Conservation (phyloP, 2,888 invertebrate genomes). For the Drosophila gaucha region DNA sequence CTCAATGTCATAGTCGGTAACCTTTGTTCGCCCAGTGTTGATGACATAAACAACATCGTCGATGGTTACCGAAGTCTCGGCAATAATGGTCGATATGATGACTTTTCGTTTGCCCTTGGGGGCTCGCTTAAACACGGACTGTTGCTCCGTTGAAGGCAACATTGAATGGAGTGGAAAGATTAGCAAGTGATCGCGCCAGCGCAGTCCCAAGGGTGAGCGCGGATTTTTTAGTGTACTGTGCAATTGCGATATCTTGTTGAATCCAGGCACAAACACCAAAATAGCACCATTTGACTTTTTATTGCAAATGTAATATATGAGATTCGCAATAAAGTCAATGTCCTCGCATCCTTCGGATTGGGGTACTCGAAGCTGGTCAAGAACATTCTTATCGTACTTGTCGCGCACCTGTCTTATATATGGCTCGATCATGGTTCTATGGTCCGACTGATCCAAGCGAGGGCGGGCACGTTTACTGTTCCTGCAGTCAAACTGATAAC, state of each 20-base stretch:
- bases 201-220: constrained; percentile 84
- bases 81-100: constrained; percentile 95
- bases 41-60: constrained; percentile 97
- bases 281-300: constrained; percentile 90
- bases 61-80: constrained; percentile 98
- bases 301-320: constrained; percentile 89
- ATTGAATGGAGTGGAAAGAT: constrained; percentile 95
- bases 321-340: constrained; percentile 88
- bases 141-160: constrained; percentile 93
- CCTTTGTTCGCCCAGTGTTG: constrained; percentile 93
- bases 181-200: constrained; percentile 85
- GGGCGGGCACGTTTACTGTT: constrained; percentile 6
- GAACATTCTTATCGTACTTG: constrained; percentile 87
- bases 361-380: constrained; percentile 87
- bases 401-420: constrained; percentile 85
- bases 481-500: constrained; percentile 72
- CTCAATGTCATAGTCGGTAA: constrained; percentile 90
- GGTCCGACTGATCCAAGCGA: constrained; percentile 41
- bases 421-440: constrained; percentile 83
- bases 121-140: constrained; percentile 88
- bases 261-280: constrained; percentile 94
- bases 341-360: constrained; percentile 89
- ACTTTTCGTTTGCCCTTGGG: constrained; percentile 90
- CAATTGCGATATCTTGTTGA: constrained; percentile 89
- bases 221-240: constrained; percentile 79